Conservation (phyloP, 2,797 vertebrate species). For the Lemur catta region DNA sequence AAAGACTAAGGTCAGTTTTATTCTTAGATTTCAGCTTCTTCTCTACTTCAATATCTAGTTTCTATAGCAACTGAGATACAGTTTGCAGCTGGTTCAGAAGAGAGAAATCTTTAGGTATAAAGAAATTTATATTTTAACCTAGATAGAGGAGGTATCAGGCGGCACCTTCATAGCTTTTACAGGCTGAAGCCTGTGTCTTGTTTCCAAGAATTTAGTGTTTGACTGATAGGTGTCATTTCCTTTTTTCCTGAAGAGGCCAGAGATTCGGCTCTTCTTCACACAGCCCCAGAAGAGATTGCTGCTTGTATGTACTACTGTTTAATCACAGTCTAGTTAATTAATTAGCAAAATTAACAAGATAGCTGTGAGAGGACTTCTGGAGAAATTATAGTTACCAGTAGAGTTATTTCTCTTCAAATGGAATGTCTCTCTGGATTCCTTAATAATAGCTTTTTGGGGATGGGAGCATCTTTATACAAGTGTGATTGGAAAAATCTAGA, state of each 20-base stretch:
- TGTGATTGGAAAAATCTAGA: background rate
- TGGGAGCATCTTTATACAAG: background rate
- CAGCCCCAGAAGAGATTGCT: background rate
- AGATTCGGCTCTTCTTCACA: background rate
- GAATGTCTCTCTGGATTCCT: slow-evolving; percentile 20
- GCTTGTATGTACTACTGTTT: background rate
- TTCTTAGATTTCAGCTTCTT: slow-evolving; percentile 39
- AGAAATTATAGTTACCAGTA: background rate
- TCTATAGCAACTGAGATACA: slow-evolving; percentile 56
- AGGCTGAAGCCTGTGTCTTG: background rate
- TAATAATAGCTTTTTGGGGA: background rate
- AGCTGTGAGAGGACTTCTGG: background rate
- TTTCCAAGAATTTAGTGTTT: slow-evolving; percentile 11
- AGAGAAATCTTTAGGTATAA: slow-evolving; percentile 39
- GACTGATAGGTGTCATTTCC: background rate
- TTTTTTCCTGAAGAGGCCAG: background rate
- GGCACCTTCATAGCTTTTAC: background rate
- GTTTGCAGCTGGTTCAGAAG: slow-evolving; percentile 42
- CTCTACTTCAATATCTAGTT: slow-evolving; percentile 50
- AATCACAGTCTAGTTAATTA: slow-evolving; percentile 13
- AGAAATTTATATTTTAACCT: slow-evolving; percentile 52
- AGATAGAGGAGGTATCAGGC: background rate
- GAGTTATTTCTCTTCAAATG: background rate
- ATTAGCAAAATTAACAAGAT: background rate
- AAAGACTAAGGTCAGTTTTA: slow-evolving; percentile 14